A percentile compares a stretch with the other conserved stretches of the same genome.
phyloP scores from a whole-genome alignment of 2,888 invertebrate species.

The Macrosoma leucophasiata region DNA sequence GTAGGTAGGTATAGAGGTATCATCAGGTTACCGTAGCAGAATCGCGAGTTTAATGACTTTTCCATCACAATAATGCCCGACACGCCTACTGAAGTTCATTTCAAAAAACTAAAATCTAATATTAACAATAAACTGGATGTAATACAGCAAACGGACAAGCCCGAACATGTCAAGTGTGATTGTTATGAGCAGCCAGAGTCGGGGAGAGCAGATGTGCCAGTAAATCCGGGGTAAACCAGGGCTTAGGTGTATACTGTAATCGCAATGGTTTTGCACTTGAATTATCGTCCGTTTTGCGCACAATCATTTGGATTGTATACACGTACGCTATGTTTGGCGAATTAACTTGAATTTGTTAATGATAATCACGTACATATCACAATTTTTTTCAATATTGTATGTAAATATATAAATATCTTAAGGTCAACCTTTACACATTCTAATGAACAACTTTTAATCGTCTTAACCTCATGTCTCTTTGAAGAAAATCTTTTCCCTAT shows the following conservation, averaged over 20 bases:
- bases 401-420: conserved; percentile 3
- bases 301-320: neutral
- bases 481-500: too few species aligned
- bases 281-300: conserved; percentile 44
- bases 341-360: conserved; percentile 5
- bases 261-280: conserved; percentile 42
- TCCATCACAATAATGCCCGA: too few species aligned
- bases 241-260: conserved; percentile 52
- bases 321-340: neutral
- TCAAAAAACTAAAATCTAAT: too few species aligned
- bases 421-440: conserved; percentile 10
- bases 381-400: conserved; percentile 1
- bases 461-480: too few species aligned
- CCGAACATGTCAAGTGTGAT: conserved; percentile 28
- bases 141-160: too few species aligned
- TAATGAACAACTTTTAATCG: conserved; percentile 7
- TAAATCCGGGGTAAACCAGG: conserved; percentile 59
- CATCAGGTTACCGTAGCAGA: too few species aligned
- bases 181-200: conserved; percentile 39
- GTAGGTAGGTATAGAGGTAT: too few species aligned
- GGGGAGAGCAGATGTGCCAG: conserved; percentile 29
- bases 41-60: too few species aligned
- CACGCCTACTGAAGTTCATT: too few species aligned
- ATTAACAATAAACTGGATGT: too few species aligned
- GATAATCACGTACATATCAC: conserved; percentile 6